Evolutionary conservation across 2,113 vertebrate genomes (phyloP).

Genomic region (Chaenogobius annularis): DNA sequence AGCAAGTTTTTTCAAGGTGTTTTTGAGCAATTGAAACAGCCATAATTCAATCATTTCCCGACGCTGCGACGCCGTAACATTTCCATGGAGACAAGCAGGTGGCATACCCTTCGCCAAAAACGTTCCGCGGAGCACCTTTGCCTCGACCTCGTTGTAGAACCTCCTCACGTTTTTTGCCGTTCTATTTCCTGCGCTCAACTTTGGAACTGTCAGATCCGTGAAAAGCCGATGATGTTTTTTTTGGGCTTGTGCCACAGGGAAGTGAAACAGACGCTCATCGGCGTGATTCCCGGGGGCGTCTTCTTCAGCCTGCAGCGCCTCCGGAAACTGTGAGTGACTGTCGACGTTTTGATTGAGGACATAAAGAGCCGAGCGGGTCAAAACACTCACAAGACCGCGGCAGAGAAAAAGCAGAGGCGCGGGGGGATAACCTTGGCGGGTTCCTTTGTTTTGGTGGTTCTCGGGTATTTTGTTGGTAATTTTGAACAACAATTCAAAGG

Average conservation of each 20-base stretch:
- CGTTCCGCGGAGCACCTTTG: no score
- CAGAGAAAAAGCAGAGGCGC: no score
- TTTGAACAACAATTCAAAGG: neutral
- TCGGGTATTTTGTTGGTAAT: neutral
- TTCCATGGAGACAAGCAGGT: no score
- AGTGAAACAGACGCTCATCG: conserved; percentile 61
- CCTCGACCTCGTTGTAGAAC: no score
- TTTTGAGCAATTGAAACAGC: no score
- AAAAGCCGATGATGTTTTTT: conserved; percentile 1
- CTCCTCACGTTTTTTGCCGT: no score
- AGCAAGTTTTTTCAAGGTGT: no score
- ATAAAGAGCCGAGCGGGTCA: conserved; percentile 45
- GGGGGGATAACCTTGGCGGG: neutral
- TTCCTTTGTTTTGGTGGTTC: neutral
- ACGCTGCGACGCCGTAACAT: no score
- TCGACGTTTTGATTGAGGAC: conserved; percentile 61
- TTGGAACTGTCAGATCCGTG: neutral
- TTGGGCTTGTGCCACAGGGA: conserved; percentile 46
- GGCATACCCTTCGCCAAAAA: no score
- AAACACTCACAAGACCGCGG: conserved; percentile 33
- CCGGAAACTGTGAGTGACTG: conserved; percentile 66
- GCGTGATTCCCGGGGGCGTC: conserved; percentile 41
- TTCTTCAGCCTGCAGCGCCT: conserved; percentile 62
- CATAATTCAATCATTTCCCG: no score
- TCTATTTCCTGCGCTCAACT: neutral